Evolutionary conservation across 2,888 invertebrate genomes (phyloP).

Genomic region (Euspilapteryx auroguttella): DNA sequence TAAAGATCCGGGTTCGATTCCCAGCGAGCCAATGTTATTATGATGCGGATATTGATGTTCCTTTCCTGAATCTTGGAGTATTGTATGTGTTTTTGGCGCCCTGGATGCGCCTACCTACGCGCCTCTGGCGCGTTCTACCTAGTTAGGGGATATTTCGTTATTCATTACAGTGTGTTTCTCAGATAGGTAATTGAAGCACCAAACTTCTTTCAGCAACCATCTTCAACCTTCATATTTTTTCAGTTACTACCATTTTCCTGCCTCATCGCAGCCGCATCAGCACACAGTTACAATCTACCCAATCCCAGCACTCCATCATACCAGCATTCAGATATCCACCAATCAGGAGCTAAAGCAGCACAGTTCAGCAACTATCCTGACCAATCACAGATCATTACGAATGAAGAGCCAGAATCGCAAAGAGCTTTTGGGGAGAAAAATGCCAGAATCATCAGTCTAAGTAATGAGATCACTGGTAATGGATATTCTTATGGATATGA

Average conservation of each 20-base stretch:
- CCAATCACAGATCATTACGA: conserved; percentile 23
- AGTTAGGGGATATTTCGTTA: no score
- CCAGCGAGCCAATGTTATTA: no score
- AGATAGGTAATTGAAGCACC: no score
- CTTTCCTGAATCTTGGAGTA: no score
- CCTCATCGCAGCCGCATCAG: conserved; percentile 27
- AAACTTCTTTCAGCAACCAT: no score
- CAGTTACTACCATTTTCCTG: conserved; percentile 29
- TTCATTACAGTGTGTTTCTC: no score
- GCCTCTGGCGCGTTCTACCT: no score
- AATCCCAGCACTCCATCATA: conserved; percentile 11
- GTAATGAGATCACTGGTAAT: conserved; percentile 25
- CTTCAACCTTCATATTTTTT: conserved; percentile 11
- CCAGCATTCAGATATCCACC: conserved; percentile 24
- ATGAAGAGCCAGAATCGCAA: conserved; percentile 1
- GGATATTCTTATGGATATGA: conserved; percentile 54
- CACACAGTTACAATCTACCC: conserved; percentile 25
- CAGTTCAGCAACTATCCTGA: conserved; percentile 15
- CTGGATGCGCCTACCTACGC: no score
- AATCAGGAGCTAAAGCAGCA: conserved; percentile 24
- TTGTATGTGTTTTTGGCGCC: no score
- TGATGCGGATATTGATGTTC: no score
- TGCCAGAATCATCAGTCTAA: conserved; percentile 26
- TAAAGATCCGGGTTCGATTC: no score
- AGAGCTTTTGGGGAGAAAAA: conserved; percentile 16